Evolutionary conservation across 92 coral and sea anemone species (phyloP).

Genomic region (Ricordea florida): DNA sequence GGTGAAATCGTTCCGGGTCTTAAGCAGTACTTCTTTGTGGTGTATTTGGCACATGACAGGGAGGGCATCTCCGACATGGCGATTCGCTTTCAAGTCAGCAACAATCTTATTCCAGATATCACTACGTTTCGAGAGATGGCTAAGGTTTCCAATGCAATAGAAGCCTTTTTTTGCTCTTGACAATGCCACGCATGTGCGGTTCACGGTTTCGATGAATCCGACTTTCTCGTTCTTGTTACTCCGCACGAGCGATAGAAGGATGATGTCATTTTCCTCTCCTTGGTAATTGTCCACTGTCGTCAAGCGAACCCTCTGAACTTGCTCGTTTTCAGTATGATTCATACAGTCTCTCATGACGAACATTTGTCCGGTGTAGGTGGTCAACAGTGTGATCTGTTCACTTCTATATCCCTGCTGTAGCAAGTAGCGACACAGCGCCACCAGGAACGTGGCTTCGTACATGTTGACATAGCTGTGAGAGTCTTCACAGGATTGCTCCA

Average conservation of each 20-base stretch:
- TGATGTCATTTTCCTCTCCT: slow-evolving; percentile 82
- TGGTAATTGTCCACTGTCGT: slow-evolving; percentile 79
- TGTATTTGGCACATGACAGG: slow-evolving; percentile 4
- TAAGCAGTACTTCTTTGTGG: background rate
- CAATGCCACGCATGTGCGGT: slow-evolving; percentile 85
- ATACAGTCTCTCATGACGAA: slow-evolving; percentile 33
- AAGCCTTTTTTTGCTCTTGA: slow-evolving; percentile 76
- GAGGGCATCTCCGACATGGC: background rate
- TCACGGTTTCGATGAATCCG: slow-evolving; percentile 68
- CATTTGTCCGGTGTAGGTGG: slow-evolving; percentile 73
- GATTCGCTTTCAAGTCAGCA: slow-evolving; percentile 31
- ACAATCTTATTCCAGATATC: slow-evolving; percentile 65
- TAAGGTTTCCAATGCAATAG: slow-evolving; percentile 70
- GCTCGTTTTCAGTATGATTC: slow-evolving; percentile 29
- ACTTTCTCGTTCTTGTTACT: slow-evolving; percentile 62
- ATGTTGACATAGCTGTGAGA: slow-evolving; percentile 71
- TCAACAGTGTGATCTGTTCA: slow-evolving; percentile 61
- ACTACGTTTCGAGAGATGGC: slow-evolving; percentile 35
- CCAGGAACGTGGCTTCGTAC: slow-evolving; percentile 73
- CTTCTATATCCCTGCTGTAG: slow-evolving; percentile 62
- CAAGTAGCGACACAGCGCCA: slow-evolving; percentile 66
- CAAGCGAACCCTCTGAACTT: slow-evolving; percentile 51
- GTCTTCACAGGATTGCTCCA: slow-evolving; percentile 55
- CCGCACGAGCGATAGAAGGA: slow-evolving; percentile 72
- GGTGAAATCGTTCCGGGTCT: background rate